Evolutionary conservation across 2,113 vertebrate species (phyloP), one percentile per base, ranked within the genome.

Genomic region (Rhinoptilus africanus): DNA sequence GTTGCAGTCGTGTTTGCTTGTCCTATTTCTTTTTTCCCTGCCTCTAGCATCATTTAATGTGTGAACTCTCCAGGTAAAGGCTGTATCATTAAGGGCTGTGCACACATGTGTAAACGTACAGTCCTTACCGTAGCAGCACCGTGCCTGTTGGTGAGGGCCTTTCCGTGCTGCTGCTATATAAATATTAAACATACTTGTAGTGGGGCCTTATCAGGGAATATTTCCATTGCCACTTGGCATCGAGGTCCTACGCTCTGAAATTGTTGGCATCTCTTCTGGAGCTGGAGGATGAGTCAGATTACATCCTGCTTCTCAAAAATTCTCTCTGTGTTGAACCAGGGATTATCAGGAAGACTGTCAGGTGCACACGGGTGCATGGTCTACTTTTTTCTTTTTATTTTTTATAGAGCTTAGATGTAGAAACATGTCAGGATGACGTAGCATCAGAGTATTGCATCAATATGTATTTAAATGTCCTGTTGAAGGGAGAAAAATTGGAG

Each of bases 321-420:
- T 80, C 34, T 63, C 18, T 51, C 50, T n/a, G 1, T 78, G 22
- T 73, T 81, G 10, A 20, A 22, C 19, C 0, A 0, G 20, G 24
- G 7, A 6, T 54, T 83, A 37, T 53, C 26, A 59, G 54, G n/a
- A 54, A 83, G 39, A 4, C 30, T 71, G 34, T 16, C 73, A 12
- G 4, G 19, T 17, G n/a, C 37, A 35, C 50, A 80, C 15, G 41
- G 27, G 5, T n/a, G 26, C 32, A 62, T 5, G 10, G 12, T 17
- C 10, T 50, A 1, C 1, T 19, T 34, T 51, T 62, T 47, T 48
- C 21, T 19, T 19, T 77, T 27, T 37, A n/a, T 34, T 57, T 54
- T 18, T 51, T 12, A 12, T 19, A 14, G 24, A 69, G 60, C 14
- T 92, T 77, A 66, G 57, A 32, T 27, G 13, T 51, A 53, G 37